These are phyloP conservation scores for Chymomyza amoena DNA, from an alignment of 2,888 invertebrate genomes.

Conservation along the genomic window DNA sequence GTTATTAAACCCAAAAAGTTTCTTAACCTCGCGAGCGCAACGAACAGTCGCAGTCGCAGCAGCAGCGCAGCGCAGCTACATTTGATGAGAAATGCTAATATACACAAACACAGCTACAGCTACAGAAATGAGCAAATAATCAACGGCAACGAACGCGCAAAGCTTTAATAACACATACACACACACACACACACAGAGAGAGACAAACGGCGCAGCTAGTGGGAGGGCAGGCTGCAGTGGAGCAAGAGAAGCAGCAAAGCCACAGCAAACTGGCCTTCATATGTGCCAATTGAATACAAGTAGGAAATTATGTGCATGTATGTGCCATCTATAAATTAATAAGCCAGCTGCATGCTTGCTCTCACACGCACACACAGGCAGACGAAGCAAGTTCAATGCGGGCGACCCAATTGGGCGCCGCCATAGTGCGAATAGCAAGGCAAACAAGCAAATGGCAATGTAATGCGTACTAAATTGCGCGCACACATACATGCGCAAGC, in stretches of 20 bases:
- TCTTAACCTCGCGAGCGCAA: conserved; percentile 73
- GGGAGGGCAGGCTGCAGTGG: neutral
- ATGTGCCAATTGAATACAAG: conserved; percentile 62
- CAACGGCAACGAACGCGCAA: conserved; percentile 46
- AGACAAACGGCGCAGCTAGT: conserved; percentile 4
- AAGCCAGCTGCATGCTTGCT: conserved; percentile 28
- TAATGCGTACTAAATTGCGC: conserved; percentile 56
- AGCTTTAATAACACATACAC: conserved; percentile 35
- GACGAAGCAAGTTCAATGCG: conserved; percentile 22
- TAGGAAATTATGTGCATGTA: conserved; percentile 3
- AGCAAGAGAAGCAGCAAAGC: neutral
- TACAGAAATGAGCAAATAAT: conserved; percentile 39
- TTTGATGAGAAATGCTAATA: conserved; percentile 70
- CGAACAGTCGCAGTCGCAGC: conserved; percentile 29
- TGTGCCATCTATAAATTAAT: conserved; percentile 22
- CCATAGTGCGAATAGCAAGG: conserved; percentile 22
- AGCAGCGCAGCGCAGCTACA: conserved; percentile 27
- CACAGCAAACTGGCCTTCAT: conserved; percentile 12
- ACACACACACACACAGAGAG: neutral
- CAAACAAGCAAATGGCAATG: conserved; percentile 49
- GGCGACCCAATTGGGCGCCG: conserved; percentile 39
- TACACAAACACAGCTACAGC: conserved; percentile 32
- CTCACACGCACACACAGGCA: conserved; percentile 5
- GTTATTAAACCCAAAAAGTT: conserved; percentile 79
- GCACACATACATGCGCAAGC: conserved; percentile 4